Evolutionary conservation across 2,797 vertebrate genomes (phyloP), one percentile per base, ranked within the genome.

Genomic region (Sebastes iracundus): DNA sequence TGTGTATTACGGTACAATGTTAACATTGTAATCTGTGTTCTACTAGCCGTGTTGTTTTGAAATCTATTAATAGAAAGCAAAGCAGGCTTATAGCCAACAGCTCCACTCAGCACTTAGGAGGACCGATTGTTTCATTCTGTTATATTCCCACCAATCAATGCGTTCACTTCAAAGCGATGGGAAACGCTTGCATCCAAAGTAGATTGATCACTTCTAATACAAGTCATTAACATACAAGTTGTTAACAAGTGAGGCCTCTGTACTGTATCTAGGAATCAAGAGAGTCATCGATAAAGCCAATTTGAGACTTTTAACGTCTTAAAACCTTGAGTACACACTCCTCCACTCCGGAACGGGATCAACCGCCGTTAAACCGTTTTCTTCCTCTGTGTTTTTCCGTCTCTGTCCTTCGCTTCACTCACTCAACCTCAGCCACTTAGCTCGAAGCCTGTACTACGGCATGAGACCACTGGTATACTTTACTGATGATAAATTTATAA

Each of bases 401-500:
- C 61, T 56, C 77, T 75, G 77, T 88, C 83, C 80, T 70, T 73
- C 9, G 6, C 20, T 80, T 88, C 87, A 13, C 84, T 87, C 88
- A 53, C 67, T 87, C 87, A 71, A 53, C 81, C 82, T 70, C 16
- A 68, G 82, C 91, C 92, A 93, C 92, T 94, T 94, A 94, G 90
- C 92, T 92, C 81, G 82, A 88, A 90, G 92, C 87, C 91, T 88
- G 90, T 82, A 66, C 82, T 69, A 77, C 87, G 80, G 90, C 90
- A 89, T 91, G 91, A 94, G 92, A 94, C 92, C 84, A 65, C 91
- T 84, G 86, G 90, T 95, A 81, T 93, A 87, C 91, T 94, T 93
- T 89, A 90, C 93, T 92, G 90, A 95, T 96, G 82, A 95, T 94
- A 96, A 92, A 96, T 96, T 95, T 92, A 96, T 95, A 92, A 96